A percentile compares a stretch with the other conserved stretches of the same genome.
Evolutionary conservation across 2,113 vertebrate genomes (phyloP).

Genomic region (Callaeas wilsoni): DNA sequence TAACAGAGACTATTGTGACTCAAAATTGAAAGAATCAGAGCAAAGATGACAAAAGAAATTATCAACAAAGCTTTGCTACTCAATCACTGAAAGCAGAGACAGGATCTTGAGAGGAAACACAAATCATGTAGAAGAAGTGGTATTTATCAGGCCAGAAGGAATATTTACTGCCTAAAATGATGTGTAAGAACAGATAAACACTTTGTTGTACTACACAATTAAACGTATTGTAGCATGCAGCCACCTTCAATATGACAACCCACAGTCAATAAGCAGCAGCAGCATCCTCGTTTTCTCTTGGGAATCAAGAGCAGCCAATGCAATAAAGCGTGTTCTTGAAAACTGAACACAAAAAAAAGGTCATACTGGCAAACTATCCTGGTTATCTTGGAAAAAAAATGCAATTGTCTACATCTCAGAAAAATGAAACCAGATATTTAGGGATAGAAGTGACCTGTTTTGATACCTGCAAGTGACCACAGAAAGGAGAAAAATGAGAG

Average conservation of each 20-base stretch:
- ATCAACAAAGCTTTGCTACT: background rate
- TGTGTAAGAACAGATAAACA: background rate
- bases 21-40: background rate
- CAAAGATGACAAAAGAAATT: background rate
- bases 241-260: background rate
- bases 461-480: background rate
- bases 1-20: background rate
- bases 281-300: background rate
- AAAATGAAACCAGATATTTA: background rate
- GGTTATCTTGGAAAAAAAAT: background rate
- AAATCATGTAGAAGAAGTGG: background rate
- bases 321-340: background rate
- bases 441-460: background rate
- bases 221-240: background rate
- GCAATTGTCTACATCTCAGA: background rate
- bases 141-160: conserved; percentile 7
- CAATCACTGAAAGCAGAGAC: background rate
- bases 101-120: background rate
- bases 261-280: background rate
- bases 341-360: background rate
- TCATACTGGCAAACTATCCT: background rate
- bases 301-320: background rate
- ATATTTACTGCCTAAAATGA: background rate
- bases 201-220: background rate
- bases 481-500: background rate